Base-by-base conservation (phyloP, 2,797 vertebrate species). In the Sparus aurata region DNA sequence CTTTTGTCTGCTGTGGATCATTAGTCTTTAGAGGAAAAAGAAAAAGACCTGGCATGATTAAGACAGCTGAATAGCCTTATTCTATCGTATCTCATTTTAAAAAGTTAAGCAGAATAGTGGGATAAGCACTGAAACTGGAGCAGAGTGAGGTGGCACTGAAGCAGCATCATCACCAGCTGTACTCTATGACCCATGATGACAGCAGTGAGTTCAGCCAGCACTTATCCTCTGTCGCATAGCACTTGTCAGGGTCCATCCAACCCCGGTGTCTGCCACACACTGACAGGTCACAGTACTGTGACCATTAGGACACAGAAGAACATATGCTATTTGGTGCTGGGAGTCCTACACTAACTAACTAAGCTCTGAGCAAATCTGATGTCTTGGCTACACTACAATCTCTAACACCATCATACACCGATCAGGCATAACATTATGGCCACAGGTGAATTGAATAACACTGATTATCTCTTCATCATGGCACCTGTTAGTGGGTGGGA, bases 201-300 rank as follows among this genome's bases (percentile, higher is more conserved):
- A 75, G 78, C 43, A 12, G 25, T 18, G 77, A 52, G 46, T 23
- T 67, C 50, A 22, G 41, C 63, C 30, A 68, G 58, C 49, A 25
- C 75, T 86, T 73, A 79, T 69, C 71, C 78, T 81, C 68, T 79
- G 81, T 73, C 76, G 69, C 54, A 38, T 69, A 79, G 72, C 59
- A 38, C 53, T 62, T 72, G 80, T 80, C 77, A 72, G 66, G 15
- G 17, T 23, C 53, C 20, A 69, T 49, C 60, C 25, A n/a, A 5
- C 5, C 22, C 16, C 0, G 16, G 43, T 4, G 20, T 2, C 53
- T 38, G 63, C 16, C n/a, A 47, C 34, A n/a, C 20, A 18, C 20
- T 67, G 50, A 63, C 64, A 41, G 54, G 69, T 62, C 69, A 41
- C 45, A 43, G 12, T 7, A 43, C 43, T 20, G 25, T 11, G 12